Base-by-base conservation (phyloP, 2,888 invertebrate genomes). In the Bhutanitis thaidina region DNA sequence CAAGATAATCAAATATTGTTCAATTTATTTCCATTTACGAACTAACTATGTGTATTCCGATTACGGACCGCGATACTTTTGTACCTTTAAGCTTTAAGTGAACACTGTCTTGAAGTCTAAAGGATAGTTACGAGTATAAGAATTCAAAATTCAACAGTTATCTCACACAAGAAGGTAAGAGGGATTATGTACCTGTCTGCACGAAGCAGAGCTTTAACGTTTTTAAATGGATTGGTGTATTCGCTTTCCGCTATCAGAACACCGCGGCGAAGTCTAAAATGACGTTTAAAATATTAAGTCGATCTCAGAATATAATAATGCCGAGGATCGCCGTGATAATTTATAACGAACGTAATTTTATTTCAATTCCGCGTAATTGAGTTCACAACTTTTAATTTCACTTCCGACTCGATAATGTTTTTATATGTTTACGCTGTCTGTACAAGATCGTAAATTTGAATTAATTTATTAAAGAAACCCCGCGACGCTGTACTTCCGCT, bases 301-400 rank as follows among this genome's bases (percentile, higher is more conserved):
- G 45, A 49, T 47, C 36, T 54, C 35, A 36, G 43, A 48, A 51
- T 53, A 14, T 45, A 48, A 51, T 53, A 14, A 48, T 30, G 34
- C 35, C 38, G 44, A 37, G 38, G 48, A 55, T 53, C 43, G 53
- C 45, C 49, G 49, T 43, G 45, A 38, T 51, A 50, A 55, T 48
- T 47, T 52, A 45, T 49, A 43, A 53, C 38, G 30, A 45, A 29
- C 44, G 36, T 48, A 41, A 43, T 47, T 44, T 39, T 32, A 43
- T 45, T 44, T 41, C 39, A 45, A 55, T 55, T 53, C 40, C 51
- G 40, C 45, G 48, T 49, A 49, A 54, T 54, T 54, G 48, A 43
- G 48, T 39, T 51, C 35, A 35, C 48, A 53, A 48, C 50, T 44
- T 50, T 54, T 47, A 54, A 39, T 50, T 47, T 50, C 30, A 45